Conservation (phyloP, 1,140 invertebrate species). For the Zophobas atratus region DNA sequence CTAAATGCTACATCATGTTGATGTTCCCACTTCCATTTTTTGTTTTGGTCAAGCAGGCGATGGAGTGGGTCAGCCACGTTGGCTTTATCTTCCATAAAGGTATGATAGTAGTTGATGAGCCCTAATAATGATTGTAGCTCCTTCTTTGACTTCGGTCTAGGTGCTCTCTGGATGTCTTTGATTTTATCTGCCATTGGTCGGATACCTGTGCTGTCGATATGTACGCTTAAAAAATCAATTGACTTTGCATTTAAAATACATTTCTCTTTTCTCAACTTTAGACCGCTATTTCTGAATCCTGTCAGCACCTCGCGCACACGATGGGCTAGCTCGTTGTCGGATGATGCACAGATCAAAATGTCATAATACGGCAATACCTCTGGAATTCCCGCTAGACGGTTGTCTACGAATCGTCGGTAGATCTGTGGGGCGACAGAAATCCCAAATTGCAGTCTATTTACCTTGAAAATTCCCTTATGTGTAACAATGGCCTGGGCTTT, state of each 20-base stretch:
- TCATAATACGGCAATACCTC: constrained; percentile 62
- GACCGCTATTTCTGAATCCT: constrained; percentile 58
- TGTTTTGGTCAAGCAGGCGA: constrained; percentile 61
- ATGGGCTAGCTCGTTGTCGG: background rate
- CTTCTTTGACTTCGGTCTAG: constrained; percentile 54
- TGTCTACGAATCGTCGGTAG: constrained; percentile 66
- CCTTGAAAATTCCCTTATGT: constrained; percentile 53
- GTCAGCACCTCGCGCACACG: constrained; percentile 13
- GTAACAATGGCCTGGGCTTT: constrained; percentile 46
- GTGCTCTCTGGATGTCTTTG: constrained; percentile 59
- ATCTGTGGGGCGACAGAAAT: constrained; percentile 68
- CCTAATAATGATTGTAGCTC: constrained; percentile 63
- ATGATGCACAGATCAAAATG: constrained; percentile 59
- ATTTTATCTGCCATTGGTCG: constrained; percentile 57
- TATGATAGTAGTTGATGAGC: constrained; percentile 51
- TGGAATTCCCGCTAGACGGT: constrained; percentile 59
- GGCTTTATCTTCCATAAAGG: constrained; percentile 60
- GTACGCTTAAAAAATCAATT: constrained; percentile 64
- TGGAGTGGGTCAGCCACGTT: constrained; percentile 54
- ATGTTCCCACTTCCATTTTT: constrained; percentile 63
- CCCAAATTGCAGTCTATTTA: constrained; percentile 69
- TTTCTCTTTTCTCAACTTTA: constrained; percentile 58
- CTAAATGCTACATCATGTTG: constrained; percentile 55
- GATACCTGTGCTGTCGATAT: constrained; percentile 57
- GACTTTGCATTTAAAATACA: constrained; percentile 58